A percentile compares a stretch with the other conserved stretches of the same genome.
These are phyloP conservation scores for Antechinus flavipes DNA, from an alignment of 2,113 vertebrate species.

Conservation along the genomic window DNA sequence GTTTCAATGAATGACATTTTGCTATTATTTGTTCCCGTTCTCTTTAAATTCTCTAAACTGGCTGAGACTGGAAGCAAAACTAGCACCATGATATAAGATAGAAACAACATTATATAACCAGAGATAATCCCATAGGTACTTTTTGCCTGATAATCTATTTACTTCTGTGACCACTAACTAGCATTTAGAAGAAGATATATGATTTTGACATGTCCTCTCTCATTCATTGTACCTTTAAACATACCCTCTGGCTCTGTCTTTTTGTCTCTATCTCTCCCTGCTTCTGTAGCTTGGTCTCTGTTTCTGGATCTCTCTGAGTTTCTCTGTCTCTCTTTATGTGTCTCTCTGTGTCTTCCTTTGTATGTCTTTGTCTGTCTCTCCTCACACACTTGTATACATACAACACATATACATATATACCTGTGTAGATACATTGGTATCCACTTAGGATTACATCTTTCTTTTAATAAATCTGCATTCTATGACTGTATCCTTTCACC, in stretches of 20 bases:
- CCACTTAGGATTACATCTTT: not conserved
- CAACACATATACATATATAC: not conserved
- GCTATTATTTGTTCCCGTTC: not conserved
- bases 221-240: too few relatives aligned
- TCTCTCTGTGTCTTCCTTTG: too few relatives aligned
- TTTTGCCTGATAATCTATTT: not conserved
- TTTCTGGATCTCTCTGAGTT: too few relatives aligned
- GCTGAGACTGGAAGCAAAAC: not conserved
- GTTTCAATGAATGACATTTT: conserved; percentile 3
- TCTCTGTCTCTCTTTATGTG: too few relatives aligned
- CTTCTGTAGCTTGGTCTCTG: too few relatives aligned
- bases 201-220: not conserved
- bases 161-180: not conserved
- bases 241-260: too few relatives aligned
- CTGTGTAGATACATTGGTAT: not conserved
- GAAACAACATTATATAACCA: not conserved
- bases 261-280: too few relatives aligned
- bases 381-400: too few relatives aligned
- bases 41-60: not conserved
- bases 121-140: not conserved
- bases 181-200: not conserved
- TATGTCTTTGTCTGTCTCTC: too few relatives aligned
- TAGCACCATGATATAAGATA: not conserved
- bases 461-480: not conserved
- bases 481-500: not conserved